Conservation (phyloP, 2,888 invertebrate genomes). For the Drosophila barbarae region DNA sequence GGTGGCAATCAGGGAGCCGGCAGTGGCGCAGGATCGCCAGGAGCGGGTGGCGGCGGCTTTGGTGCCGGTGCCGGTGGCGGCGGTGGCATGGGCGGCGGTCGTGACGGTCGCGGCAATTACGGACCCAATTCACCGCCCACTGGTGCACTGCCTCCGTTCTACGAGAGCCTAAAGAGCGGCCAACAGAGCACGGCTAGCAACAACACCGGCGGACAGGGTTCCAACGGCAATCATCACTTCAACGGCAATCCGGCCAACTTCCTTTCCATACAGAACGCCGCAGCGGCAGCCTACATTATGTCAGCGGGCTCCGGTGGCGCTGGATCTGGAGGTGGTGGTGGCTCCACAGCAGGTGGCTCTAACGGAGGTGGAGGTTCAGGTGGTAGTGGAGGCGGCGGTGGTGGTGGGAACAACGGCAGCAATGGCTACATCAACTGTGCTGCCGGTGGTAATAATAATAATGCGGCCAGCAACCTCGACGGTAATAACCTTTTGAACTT, state of each 20-base stretch:
- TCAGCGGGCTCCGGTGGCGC: slow-evolving; percentile 44
- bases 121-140: slow-evolving; percentile 93
- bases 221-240: slow-evolving; percentile 74
- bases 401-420: slow-evolving; percentile 18
- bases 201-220: slow-evolving; percentile 21
- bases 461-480: slow-evolving; percentile 48
- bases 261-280: slow-evolving; percentile 82
- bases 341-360: slow-evolving; percentile 80
- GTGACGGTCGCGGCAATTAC: slow-evolving; percentile 91
- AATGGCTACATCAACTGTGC: slow-evolving; percentile 70
- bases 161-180: slow-evolving; percentile 91
- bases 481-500: slow-evolving; percentile 79
- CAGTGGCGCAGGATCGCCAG: slow-evolving; percentile 63
- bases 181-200: slow-evolving; percentile 78
- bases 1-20: slow-evolving; percentile 75
- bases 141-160: slow-evolving; percentile 92
- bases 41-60: slow-evolving; percentile 49
- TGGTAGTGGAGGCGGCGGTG: slow-evolving; percentile 81
- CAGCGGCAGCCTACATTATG: slow-evolving; percentile 83
- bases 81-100: slow-evolving; percentile 88
- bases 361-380: slow-evolving; percentile 53
- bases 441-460: slow-evolving; percentile 81
- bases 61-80: slow-evolving; percentile 83
- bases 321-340: slow-evolving; percentile 17
- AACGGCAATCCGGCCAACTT: slow-evolving; percentile 81